phyloP scores from a whole-genome alignment of 2,797 vertebrate genomes.

The Amazona ochrocephala region DNA sequence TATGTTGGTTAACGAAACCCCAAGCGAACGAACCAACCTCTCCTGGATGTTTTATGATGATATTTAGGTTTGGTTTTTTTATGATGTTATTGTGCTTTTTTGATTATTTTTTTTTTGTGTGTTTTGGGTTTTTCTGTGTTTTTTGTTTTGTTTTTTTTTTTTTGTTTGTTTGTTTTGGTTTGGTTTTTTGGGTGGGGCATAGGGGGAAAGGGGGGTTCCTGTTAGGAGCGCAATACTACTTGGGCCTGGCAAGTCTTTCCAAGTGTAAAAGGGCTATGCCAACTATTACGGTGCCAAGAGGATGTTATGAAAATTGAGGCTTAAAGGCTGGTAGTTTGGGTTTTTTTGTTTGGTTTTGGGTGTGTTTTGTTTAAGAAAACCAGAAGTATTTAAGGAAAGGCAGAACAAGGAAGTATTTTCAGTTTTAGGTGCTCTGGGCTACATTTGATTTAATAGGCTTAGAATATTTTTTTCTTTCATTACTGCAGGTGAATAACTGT shows the following conservation, averaged over 20 bases:
- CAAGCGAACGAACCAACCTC: background rate
- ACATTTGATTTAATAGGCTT: background rate
- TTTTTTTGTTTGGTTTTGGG: background rate
- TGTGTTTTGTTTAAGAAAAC: background rate
- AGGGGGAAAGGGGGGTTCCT: background rate
- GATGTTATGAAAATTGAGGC: background rate
- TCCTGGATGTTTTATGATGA: background rate
- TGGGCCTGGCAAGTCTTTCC: background rate
- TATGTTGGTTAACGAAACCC: background rate
- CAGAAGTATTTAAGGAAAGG: background rate
- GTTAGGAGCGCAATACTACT: background rate
- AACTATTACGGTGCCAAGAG: fast-evolving
- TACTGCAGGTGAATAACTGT: background rate
- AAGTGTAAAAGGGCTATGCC: background rate
- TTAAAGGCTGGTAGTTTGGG: background rate
- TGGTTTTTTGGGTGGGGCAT: background rate
- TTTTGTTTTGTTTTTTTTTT: background rate
- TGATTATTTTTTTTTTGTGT: background rate
- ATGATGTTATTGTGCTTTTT: background rate
- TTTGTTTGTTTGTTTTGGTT: background rate
- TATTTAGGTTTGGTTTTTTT: background rate
- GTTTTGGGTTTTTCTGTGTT: background rate
- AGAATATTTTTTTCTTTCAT: background rate
- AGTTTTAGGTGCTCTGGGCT: background rate
- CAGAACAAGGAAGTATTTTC: background rate